phyloP scores from a whole-genome alignment of 2,888 invertebrate genomes.

The Eristalinus sepulchralis region DNA sequence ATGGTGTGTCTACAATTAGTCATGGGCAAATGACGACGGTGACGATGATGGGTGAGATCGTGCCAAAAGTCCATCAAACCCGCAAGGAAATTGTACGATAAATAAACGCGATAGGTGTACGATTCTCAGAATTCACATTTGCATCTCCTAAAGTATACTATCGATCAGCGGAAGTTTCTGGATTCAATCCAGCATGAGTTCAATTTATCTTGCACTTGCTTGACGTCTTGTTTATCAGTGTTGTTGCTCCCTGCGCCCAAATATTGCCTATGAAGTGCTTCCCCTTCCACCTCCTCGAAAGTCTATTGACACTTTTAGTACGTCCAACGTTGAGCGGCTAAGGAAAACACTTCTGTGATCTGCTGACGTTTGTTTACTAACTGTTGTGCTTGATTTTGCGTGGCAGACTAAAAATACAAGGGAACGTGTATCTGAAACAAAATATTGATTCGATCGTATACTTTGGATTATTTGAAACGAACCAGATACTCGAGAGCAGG shows the following conservation, averaged over 20 bases:
- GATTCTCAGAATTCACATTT: not conserved
- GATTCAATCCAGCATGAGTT: not conserved
- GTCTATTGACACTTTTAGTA: not conserved
- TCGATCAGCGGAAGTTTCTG: not conserved
- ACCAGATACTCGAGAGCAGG: not conserved
- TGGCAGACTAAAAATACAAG: conserved; percentile 15
- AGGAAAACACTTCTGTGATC: not conserved
- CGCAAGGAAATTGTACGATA: too few species aligned
- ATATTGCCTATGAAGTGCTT: not conserved
- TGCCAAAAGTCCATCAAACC: too few species aligned
- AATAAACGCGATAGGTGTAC: too few species aligned
- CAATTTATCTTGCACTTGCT: not conserved
- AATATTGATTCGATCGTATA: conserved; percentile 3
- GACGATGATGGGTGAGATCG: too few species aligned
- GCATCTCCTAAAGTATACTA: not conserved
- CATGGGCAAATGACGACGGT: too few species aligned
- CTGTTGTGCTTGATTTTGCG: not conserved
- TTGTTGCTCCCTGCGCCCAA: not conserved
- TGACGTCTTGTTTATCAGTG: not conserved
- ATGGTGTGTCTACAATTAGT: too few species aligned
- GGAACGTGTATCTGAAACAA: conserved; percentile 11
- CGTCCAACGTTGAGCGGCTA: not conserved
- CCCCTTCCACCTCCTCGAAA: not conserved
- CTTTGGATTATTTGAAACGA: not conserved
- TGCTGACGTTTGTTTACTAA: conserved; percentile 10